Evolutionary conservation across 2,888 invertebrate genomes (phyloP), one percentile per base, ranked within the genome.

Genomic region (Xanthia icteritia): DNA sequence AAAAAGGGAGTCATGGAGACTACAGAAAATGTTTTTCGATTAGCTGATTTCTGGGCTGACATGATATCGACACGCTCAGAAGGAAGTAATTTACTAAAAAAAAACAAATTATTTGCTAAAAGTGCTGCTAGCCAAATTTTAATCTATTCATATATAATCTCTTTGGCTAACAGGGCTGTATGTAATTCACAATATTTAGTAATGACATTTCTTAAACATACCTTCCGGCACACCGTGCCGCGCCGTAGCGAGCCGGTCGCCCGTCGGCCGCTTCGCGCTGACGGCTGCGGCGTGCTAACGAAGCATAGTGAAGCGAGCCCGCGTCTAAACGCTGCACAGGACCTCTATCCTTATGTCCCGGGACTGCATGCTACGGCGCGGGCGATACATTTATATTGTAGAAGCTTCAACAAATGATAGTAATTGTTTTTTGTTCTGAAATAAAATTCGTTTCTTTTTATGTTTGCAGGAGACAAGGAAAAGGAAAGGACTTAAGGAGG

Each of bases 401-500:
- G 3, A 45, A 58, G 0, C 15, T 67, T 3, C 31, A n/a, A 36
- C 5, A n/a, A 54, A 11, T 23, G 0, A 11, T 17, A n/a, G 36
- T 17, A 0, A 27, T 48, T 0, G 0, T 23, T 9, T 58, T 60
- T 20, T 39, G 31, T 39, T 56, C 31, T 6, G 13, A 36, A 58
- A 36, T 56, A 15, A 45, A 83, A 70, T 42, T 51, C 1, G 4
- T 61, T 27, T 51, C 54, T 17, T 64, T 91, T 91, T 87, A 58
- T 64, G 81, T 88, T 96, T 97, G 68, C 97, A 98, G 97, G 99
- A 99, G 77, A 99, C 99, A 90, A 98, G 99, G 95, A 99, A 99
- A 97, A 98, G 99, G 97, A 99, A 99, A 97, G 99, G 99, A 96
- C 97, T 99, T 94, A 99, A 99, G 97, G 99, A 99, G 94, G 99